Base-by-base conservation (phyloP, 2,113 vertebrate genomes). In the Leptobrachium leishanense region DNA sequence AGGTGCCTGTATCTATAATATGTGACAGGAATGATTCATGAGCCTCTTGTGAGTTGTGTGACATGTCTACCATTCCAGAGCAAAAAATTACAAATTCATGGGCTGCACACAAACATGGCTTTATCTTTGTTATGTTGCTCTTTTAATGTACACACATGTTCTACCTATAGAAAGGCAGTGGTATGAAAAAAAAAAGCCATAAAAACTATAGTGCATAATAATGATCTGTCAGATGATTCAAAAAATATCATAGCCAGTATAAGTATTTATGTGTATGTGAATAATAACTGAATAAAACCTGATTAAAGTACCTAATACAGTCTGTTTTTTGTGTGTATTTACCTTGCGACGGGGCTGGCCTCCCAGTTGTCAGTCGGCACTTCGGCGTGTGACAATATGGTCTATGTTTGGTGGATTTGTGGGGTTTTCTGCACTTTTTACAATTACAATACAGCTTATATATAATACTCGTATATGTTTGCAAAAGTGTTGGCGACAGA, bases 171-270 rank as follows among this genome's bases (percentile, higher is more conserved):
- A 68, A 79, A 73, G 20, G 57, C 40, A 44, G 20, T 44, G 55
- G 84, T 89, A 81, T 87, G 84, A 91, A 89, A 59, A 54, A 54
- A 86, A 86, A 86, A 88, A 90, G 87, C 83, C 84, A 81, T 88
- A 88, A 79, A 84, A 4, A 59, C 13, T 59, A 15, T 83, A 15
- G 76, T 76, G 83, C 82, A 76, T 84, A 77, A 85, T 85, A 67
- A 72, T 72, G 83, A 84, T 50, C 46, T 31, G 46, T 8, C 4
- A 50, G 8, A 50, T 50, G 46, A 50, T 5, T 8, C 8, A 8
- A 8, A 50, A 5, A 8, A 50, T 5, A 50, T 50, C 46, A 5
- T 50, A 50, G 46, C 46, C 8, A 50, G 8, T 50, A 50, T 5
- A 8, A 50, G 46, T 50, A 68, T 85, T 62, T 88, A 82, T 82